Evolutionary conservation across 2,888 invertebrate genomes (phyloP).

Genomic region (Imbricaverruca yamaguchii): DNA sequence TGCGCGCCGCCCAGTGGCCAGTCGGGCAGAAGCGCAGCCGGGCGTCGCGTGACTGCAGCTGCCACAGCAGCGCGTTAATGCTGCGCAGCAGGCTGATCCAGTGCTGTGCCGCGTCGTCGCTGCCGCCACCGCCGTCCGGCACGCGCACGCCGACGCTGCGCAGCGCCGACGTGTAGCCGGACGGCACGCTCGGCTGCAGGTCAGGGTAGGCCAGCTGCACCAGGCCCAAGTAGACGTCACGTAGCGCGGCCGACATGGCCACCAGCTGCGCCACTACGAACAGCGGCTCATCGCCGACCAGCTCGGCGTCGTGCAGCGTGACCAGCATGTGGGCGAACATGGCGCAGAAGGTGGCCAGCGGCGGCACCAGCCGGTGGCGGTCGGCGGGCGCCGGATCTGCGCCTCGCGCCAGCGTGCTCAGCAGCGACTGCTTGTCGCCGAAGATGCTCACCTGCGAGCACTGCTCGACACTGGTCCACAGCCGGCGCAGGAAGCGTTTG

Average conservation of each 20-base stretch:
- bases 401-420: conserved; percentile 61
- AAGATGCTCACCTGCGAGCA: conserved; percentile 47
- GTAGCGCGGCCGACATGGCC: conserved; percentile 60
- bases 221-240: conserved; percentile 73
- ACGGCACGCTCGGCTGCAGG: conserved; percentile 38
- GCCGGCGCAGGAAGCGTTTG: conserved; percentile 62
- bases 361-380: conserved; percentile 61
- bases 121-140: not conserved
- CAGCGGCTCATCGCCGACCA: conserved; percentile 51
- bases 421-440: conserved; percentile 45
- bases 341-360: conserved; percentile 74
- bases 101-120: not conserved
- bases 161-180: conserved; percentile 1
- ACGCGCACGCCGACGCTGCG: not conserved
- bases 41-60: conserved; percentile 77
- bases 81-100: conserved; percentile 3
- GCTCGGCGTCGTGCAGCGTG: conserved; percentile 79
- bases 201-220: conserved; percentile 80
- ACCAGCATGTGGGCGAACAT: conserved; percentile 70
- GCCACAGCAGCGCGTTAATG: conserved; percentile 54
- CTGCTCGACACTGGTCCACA: conserved; percentile 55
- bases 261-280: conserved; percentile 68
- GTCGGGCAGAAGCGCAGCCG: conserved; percentile 68
- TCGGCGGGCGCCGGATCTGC: conserved; percentile 53
- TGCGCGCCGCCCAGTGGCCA: conserved; percentile 52